Percentiles rank a stretch among this genome's conserved stretches.
phyloP scores from a whole-genome alignment of 2,888 invertebrate genomes.

The Ommatoiulus sabulosus region DNA sequence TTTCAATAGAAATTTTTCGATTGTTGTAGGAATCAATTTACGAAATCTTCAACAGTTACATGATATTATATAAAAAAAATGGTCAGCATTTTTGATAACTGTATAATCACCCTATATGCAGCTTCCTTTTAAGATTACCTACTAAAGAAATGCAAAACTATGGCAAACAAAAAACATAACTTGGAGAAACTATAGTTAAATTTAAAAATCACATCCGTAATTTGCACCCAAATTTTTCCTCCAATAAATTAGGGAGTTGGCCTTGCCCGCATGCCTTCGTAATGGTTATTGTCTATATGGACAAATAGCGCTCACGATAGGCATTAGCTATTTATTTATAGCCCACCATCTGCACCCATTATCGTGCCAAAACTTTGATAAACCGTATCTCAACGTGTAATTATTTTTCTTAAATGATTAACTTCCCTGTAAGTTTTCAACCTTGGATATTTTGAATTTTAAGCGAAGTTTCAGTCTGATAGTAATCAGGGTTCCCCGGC shows the following conservation, averaged over 20 bases:
- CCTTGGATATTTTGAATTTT: neutral
- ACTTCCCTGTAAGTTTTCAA: neutral
- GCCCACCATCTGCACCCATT: neutral
- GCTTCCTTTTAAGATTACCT: too few species aligned
- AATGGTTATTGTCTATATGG: neutral
- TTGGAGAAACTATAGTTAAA: neutral
- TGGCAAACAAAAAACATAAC: neutral
- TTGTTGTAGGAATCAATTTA: too few species aligned
- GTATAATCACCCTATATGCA: too few species aligned
- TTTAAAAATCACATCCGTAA: neutral
- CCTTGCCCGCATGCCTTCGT: slow-evolving; percentile 23
- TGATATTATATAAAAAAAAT: too few species aligned
- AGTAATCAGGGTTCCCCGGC: too few species aligned
- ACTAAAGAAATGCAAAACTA: too few species aligned
- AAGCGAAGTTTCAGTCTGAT: neutral
- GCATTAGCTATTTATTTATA: neutral
- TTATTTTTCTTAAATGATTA: neutral
- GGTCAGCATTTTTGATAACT: too few species aligned
- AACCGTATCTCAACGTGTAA: neutral
- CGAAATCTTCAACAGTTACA: too few species aligned
- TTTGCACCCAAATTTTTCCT: neutral
- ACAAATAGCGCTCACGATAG: neutral
- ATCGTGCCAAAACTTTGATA: neutral
- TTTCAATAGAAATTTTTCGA: too few species aligned
- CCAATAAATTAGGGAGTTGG: neutral